These are phyloP conservation scores for Podarcis lilfordi DNA, from an alignment of 2,797 vertebrate genomes.

Conservation along the genomic window DNA sequence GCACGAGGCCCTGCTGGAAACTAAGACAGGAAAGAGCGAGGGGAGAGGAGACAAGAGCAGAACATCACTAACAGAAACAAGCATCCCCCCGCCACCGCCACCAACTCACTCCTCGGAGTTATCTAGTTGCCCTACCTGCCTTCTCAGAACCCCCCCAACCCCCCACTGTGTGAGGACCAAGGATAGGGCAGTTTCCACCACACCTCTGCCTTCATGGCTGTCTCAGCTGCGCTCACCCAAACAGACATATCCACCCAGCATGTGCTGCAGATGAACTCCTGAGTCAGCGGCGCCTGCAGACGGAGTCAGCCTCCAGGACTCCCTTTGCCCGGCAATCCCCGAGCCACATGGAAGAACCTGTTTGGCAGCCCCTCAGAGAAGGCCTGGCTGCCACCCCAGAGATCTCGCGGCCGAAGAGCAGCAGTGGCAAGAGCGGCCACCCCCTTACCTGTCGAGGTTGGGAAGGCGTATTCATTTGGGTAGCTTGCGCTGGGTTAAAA, in stretches of 20 bases:
- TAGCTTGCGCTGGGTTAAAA: conserved; percentile 90
- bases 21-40: conserved; percentile 81
- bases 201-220: background rate
- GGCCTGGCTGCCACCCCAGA: background rate
- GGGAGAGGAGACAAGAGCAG: conserved; percentile 68
- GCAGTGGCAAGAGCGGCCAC: background rate
- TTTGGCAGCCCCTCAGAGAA: background rate
- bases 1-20: conserved; percentile 88
- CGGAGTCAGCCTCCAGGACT: background rate
- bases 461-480: conserved; percentile 97
- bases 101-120: background rate
- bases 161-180: background rate
- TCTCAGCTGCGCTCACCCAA: background rate
- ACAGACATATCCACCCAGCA: background rate
- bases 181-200: background rate
- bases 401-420: background rate
- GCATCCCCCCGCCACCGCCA: background rate
- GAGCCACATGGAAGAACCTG: conserved; percentile 9
- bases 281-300: conserved; percentile 13
- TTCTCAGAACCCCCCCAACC: background rate
- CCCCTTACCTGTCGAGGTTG: conserved; percentile 92
- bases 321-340: background rate
- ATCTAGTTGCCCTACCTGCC: background rate
- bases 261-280: background rate
- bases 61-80: conserved; percentile 53